Base-by-base conservation (phyloP, 23 tunicate species). In the Ciona savignyi region DNA sequence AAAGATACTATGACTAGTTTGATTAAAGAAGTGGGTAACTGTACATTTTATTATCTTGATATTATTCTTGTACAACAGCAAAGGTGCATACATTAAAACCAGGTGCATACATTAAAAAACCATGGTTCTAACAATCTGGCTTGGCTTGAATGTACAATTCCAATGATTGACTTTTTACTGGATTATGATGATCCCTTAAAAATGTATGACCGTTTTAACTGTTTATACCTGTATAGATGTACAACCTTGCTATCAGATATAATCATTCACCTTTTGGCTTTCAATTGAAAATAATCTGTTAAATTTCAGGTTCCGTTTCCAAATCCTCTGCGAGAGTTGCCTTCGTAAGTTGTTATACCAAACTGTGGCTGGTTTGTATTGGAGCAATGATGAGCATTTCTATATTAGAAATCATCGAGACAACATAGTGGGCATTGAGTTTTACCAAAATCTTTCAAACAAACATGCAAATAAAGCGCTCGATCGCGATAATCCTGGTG, bases 1-100 rank as follows among this genome's bases (percentile, higher is more conserved):
- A 93, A 86, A 51, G 93, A 81, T 28, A 75, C 81, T 6, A 91
- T 91, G 97, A 72, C 86, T 35, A 80, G 81, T 67, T 62, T 84
- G 4, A 66, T 75, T 1, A 81, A 81, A 76, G 86, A 91, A 86
- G 97, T 84, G 9, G 2, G 76, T 71, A 24, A n/a, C 30, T 26
- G 19, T 70, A 70, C 15, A 29, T 21, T 27, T 9, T 70, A 11
- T 26, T 26, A 21, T 21, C 4, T 27, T n/a, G n/a, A n/a, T n/a
- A n/a, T n/a, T n/a, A n/a, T n/a, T n/a, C n/a, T n/a, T n/a, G n/a
- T n/a, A n/a, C n/a, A n/a, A n/a, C n/a, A n/a, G n/a, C n/a, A n/a
- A n/a, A n/a, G n/a, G n/a, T n/a, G n/a, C n/a, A n/a, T n/a, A n/a
- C n/a, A n/a, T n/a, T n/a, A n/a, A n/a, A n/a, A n/a, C n/a, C n/a